A percentile compares a stretch with the other conserved stretches of the same genome.
Evolutionary conservation across 2,888 invertebrate genomes (phyloP).

Genomic region (Coronaproctus castanopsis): DNA sequence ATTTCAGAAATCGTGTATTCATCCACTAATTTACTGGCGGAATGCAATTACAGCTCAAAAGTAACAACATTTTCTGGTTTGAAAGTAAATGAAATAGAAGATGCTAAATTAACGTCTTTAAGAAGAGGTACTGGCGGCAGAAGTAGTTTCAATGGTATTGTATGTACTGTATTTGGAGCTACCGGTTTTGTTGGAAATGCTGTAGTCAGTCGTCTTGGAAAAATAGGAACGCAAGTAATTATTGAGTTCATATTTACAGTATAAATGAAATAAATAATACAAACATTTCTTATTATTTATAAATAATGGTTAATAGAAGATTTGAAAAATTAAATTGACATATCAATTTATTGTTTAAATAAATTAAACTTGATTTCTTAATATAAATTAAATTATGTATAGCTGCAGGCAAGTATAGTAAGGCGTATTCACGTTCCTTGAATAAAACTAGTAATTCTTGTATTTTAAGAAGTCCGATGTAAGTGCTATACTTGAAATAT

Average conservation of each 20-base stretch:
- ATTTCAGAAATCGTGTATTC: not conserved
- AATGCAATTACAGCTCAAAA: not conserved
- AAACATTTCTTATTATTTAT: too few species aligned
- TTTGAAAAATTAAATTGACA: too few species aligned
- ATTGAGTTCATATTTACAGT: too few species aligned
- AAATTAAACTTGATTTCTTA: not conserved
- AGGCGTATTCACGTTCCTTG: too few species aligned
- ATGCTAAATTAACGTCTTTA: slow-evolving; percentile 31
- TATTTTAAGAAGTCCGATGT: too few species aligned
- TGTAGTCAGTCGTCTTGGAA: slow-evolving; percentile 76
- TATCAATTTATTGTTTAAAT: too few species aligned
- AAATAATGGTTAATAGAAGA: too few species aligned
- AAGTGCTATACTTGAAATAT: too few species aligned
- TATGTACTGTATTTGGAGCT: slow-evolving; percentile 93
- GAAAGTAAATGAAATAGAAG: slow-evolving; percentile 16
- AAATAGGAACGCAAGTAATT: slow-evolving; percentile 54
- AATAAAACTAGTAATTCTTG: too few species aligned
- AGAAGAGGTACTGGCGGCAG: slow-evolving; percentile 78
- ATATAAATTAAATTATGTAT: too few species aligned
- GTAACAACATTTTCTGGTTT: not conserved
- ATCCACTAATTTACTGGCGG: not conserved
- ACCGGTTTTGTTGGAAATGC: slow-evolving; percentile 75
- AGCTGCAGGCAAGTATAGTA: too few species aligned
- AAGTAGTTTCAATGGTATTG: slow-evolving; percentile 86
- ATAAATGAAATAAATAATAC: too few species aligned